Conservation (phyloP, 2,888 invertebrate species). For the Chalcosyrphus nemorum region DNA sequence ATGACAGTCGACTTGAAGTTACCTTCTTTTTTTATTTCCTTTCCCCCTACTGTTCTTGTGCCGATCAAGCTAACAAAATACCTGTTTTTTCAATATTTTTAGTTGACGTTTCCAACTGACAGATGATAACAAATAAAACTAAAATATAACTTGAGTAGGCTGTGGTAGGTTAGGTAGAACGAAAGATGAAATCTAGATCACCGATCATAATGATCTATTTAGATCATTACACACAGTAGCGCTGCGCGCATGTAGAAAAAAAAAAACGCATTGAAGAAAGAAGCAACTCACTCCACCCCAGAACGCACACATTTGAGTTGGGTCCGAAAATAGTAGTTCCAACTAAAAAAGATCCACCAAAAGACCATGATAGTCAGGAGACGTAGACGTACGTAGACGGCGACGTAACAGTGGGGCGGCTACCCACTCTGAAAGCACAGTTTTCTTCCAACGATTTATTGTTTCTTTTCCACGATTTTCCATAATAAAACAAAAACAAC, state of each 20-base stretch:
- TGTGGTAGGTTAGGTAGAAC: too few relatives aligned
- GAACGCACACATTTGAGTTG: conserved; percentile 1
- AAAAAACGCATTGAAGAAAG: conserved; percentile 14
- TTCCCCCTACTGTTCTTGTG: not conserved
- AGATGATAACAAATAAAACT: not conserved
- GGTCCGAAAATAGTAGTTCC: conserved; percentile 43
- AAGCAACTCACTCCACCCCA: not conserved
- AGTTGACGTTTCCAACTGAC: conserved; percentile 15
- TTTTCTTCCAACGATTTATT: conserved; percentile 15
- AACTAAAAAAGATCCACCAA: not conserved
- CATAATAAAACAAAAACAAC: conserved; percentile 26
- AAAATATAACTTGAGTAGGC: not conserved
- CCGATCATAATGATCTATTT: not conserved
- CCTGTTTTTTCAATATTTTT: not conserved
- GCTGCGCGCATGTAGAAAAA: not conserved
- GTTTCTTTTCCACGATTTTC: conserved; percentile 24
- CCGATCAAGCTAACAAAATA: not conserved
- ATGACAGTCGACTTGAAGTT: too few relatives aligned
- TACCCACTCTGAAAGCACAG: conserved; percentile 23
- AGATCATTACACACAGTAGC: not conserved
- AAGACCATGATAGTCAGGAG: not conserved
- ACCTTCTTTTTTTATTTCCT: not conserved
- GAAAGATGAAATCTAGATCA: conserved; percentile 18
- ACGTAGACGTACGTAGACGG: not conserved
- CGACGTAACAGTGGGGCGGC: not conserved